Conservation (phyloP, 1,140 invertebrate species). For the Streblospio benedicti region DNA sequence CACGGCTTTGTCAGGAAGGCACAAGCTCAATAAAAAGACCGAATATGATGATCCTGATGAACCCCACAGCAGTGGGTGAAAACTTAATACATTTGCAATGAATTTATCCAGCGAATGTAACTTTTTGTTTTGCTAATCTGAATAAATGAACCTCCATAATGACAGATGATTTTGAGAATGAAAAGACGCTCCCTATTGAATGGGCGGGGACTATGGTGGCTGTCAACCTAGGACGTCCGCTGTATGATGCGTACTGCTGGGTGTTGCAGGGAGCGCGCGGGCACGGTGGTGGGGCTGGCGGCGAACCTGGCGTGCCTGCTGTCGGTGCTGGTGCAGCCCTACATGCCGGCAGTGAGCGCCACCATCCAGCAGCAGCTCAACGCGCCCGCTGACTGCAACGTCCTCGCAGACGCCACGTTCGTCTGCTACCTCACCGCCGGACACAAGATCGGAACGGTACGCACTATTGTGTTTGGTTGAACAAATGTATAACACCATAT, state of each 20-base stretch:
- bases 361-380: conserved; percentile 66
- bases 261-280: conserved; percentile 60
- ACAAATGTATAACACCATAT: conserved; percentile 9
- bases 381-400: conserved; percentile 48
- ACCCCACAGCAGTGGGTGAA: background rate
- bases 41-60: background rate
- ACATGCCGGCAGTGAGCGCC: conserved; percentile 75
- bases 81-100: background rate
- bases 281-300: conserved; percentile 74
- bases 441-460: conserved; percentile 77
- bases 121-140: no score
- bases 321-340: conserved; percentile 74
- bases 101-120: background rate
- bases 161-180: background rate
- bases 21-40: no score
- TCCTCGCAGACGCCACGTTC: conserved; percentile 56
- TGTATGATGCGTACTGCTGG: background rate
- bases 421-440: conserved; percentile 62
- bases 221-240: background rate
- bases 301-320: conserved; percentile 77
- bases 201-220: background rate
- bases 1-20: no score
- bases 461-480: conserved; percentile 1
- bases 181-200: background rate
- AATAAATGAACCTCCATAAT: no score